Conservation (phyloP, 2,888 invertebrate species). For the Tinea trinotella region DNA sequence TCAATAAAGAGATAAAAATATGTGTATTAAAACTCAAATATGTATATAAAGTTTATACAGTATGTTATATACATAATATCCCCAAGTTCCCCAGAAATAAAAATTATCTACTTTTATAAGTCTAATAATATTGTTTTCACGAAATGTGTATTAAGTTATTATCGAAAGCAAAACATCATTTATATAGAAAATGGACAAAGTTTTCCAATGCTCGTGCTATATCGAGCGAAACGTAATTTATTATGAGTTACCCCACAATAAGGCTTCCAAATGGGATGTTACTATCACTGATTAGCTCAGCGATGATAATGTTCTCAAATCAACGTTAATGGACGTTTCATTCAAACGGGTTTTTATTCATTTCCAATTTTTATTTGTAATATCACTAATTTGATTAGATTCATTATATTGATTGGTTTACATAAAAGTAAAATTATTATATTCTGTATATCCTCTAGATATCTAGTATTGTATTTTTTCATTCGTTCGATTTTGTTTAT, state of each 20-base stretch:
- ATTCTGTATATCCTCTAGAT: no score
- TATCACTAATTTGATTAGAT: no score
- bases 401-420: no score
- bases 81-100: not conserved
- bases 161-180: slow-evolving; percentile 9
- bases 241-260: slow-evolving; percentile 3
- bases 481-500: no score
- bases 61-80: no score
- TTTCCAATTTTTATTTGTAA: not conserved
- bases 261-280: not conserved
- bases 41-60: no score
- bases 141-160: not conserved
- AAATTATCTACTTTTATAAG: not conserved
- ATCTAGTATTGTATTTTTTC: no score
- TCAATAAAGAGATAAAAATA: no score
- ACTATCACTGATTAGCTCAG: not conserved
- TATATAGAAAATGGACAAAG: slow-evolving; percentile 27
- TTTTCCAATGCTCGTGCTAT: slow-evolving; percentile 28
- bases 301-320: not conserved
- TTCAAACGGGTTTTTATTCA: not conserved
- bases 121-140: not conserved
- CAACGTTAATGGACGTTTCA: not conserved
- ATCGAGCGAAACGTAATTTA: slow-evolving; percentile 28
- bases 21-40: no score
- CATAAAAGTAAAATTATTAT: no score